Conservation (phyloP, 2,888 invertebrate genomes). For the Zhuqinia jingwanae region DNA sequence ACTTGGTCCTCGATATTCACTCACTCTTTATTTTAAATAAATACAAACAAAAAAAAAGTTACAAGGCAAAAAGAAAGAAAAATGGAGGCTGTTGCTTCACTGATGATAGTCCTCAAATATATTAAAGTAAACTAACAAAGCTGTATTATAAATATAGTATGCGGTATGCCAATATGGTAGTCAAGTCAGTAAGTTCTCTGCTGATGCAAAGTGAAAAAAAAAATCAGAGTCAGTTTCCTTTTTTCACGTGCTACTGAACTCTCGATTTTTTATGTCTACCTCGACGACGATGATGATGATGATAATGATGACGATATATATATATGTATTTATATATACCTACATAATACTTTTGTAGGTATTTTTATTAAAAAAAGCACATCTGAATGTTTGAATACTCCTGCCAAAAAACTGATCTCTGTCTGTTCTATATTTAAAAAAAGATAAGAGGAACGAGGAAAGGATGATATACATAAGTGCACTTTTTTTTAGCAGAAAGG, state of each 20-base stretch:
- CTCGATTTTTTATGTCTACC: constrained; percentile 53
- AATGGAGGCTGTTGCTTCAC: too few species aligned
- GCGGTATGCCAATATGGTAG: background rate
- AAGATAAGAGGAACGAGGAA: constrained; percentile 1
- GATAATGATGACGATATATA: background rate
- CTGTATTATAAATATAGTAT: too few species aligned
- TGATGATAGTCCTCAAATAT: too few species aligned
- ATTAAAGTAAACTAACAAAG: constrained; percentile 1
- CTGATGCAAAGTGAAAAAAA: constrained; percentile 12
- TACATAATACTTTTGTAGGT: background rate
- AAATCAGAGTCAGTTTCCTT: constrained; percentile 35
- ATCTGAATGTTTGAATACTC: constrained; percentile 29
- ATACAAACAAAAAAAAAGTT: background rate
- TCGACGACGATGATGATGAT: background rate
- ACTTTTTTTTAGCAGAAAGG: constrained; percentile 31
- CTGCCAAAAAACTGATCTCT: constrained; percentile 62
- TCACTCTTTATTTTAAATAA: too few species aligned
- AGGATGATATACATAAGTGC: constrained; percentile 60
- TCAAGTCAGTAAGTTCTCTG: background rate
- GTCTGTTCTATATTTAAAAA: constrained; percentile 66
- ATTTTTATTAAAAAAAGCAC: background rate
- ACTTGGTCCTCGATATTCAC: background rate
- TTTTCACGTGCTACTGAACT: constrained; percentile 70
- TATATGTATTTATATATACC: background rate
- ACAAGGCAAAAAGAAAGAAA: background rate